These are phyloP conservation scores for Pollimyrus isidori DNA, from an alignment of 2,113 vertebrate species.

Conservation along the genomic window DNA sequence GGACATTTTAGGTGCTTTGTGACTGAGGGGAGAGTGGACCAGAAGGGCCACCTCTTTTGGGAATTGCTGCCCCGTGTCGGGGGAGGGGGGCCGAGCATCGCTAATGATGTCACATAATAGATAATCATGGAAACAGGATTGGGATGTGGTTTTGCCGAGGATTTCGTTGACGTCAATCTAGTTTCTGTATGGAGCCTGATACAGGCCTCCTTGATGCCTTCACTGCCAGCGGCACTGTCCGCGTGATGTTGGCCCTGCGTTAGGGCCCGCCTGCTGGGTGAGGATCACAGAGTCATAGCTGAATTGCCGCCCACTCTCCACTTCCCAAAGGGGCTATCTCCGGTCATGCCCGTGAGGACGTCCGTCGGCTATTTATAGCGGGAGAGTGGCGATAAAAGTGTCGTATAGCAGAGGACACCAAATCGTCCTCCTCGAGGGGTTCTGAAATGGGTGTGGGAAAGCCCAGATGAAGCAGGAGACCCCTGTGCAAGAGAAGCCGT, in stretches of 20 bases:
- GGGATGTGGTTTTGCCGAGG: neutral
- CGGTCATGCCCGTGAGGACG: constrained; percentile 37
- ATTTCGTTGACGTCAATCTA: neutral
- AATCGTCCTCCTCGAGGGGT: constrained; percentile 35
- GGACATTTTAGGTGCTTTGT: constrained; percentile 35
- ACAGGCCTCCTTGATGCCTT: neutral
- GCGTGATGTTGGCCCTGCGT: neutral
- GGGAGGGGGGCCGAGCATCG: neutral
- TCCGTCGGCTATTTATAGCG: constrained; percentile 53
- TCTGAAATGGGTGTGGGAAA: constrained; percentile 54
- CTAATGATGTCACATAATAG: neutral
- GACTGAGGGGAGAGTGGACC: constrained; percentile 18
- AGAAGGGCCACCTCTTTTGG: constrained; percentile 21
- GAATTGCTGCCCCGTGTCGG: neutral
- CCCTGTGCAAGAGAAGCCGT: neutral
- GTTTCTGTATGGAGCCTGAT: neutral
- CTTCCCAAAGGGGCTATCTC: constrained; percentile 20
- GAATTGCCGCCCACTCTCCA: neutral
- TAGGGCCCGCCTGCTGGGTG: neutral
- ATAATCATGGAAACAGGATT: neutral
- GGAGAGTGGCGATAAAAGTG: constrained; percentile 53
- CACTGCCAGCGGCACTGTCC: neutral
- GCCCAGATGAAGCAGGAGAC: constrained; percentile 49
- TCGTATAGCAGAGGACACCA: constrained; percentile 53
- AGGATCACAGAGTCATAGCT: neutral